Evolutionary conservation across 2,888 invertebrate species (phyloP), one percentile per base, ranked within the genome.

Genomic region (Biston stratarius): DNA sequence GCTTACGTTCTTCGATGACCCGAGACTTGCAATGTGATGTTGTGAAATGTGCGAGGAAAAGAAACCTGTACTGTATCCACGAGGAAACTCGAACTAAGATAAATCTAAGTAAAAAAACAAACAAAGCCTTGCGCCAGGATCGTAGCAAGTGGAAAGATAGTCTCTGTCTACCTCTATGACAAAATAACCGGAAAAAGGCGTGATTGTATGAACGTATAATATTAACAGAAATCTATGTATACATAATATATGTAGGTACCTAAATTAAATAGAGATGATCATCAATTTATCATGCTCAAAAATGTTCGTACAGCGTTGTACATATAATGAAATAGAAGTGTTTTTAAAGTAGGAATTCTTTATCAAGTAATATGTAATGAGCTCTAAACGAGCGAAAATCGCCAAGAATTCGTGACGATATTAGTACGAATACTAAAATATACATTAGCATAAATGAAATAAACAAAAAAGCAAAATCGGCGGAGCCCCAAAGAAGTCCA

Each of bases 1-100:
- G 68, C 70, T 72, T 67, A 68, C 69, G 68, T 73, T 64, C 71
- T 74, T 75, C 74, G 75, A 74, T 74, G 80, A 74, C 74, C 78
- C 69, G 66, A 70, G 68, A 69, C 74, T 64, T 70, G 72, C 70
- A 68, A 74, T 63, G 73, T 74, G 69, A 74, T 66, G 71, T 70
- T 70, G 62, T 73, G 67, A 70, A 75, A 70, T 70, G 63, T 64
- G 58, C 65, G 59, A 61, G 57, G 47, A 58, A 56, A 61, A 61
- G 58, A 63, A 61, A 59, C 42, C 56, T 62, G 47, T 61, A 60
- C 42, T 44, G 33, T 33, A 42, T 12, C 15, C 34, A 34, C n/a
- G 15, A 53, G 15, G 15, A 34, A 24, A 48, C 9, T 47, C 15
- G 15, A 45, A 48, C 11, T 33, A 6, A 48, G 48, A 14, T 24